phyloP scores from a whole-genome alignment of 2,113 vertebrate species.

The Zingel zingel region DNA sequence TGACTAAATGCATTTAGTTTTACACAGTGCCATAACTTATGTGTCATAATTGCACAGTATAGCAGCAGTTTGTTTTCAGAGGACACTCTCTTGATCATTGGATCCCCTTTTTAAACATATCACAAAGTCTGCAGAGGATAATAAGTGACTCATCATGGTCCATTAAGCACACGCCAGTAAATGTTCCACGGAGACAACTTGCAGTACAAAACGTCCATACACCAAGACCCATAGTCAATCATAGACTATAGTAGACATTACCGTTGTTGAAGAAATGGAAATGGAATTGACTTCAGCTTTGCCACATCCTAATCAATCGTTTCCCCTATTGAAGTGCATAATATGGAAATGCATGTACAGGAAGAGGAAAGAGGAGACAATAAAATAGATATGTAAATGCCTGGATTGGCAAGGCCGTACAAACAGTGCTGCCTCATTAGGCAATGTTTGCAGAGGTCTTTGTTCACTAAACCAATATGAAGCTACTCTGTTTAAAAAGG shows the following conservation, averaged over 20 bases:
- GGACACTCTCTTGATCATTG: slow-evolving; percentile 49
- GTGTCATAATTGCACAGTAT: background rate
- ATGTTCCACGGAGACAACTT: slow-evolving; percentile 63
- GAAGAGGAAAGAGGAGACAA: slow-evolving; percentile 39
- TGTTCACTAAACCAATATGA: slow-evolving; percentile 28
- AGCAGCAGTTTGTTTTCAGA: slow-evolving; percentile 30
- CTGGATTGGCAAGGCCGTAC: slow-evolving; percentile 16
- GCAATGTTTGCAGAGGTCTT: slow-evolving; percentile 27
- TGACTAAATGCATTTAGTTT: background rate
- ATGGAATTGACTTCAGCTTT: slow-evolving; percentile 58
- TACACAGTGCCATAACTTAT: background rate
- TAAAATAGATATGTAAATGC: slow-evolving; percentile 32
- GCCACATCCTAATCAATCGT: slow-evolving; percentile 54
- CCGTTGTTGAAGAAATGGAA: slow-evolving; percentile 54
- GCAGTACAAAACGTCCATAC: slow-evolving; percentile 48
- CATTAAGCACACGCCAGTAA: slow-evolving; percentile 62
- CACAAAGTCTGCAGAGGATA: slow-evolving; percentile 61
- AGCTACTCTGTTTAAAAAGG: slow-evolving; percentile 11
- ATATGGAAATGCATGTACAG: slow-evolving; percentile 49
- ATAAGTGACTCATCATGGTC: slow-evolving; percentile 66
- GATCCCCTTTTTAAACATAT: slow-evolving; percentile 64
- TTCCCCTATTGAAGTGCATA: slow-evolving; percentile 43
- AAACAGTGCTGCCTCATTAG: slow-evolving; percentile 51
- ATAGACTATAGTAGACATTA: slow-evolving; percentile 37
- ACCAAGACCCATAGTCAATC: slow-evolving; percentile 45